These are phyloP conservation scores for Pachypsylla venusta DNA, from an alignment of 1,140 invertebrate genomes.

Conservation along the genomic window DNA sequence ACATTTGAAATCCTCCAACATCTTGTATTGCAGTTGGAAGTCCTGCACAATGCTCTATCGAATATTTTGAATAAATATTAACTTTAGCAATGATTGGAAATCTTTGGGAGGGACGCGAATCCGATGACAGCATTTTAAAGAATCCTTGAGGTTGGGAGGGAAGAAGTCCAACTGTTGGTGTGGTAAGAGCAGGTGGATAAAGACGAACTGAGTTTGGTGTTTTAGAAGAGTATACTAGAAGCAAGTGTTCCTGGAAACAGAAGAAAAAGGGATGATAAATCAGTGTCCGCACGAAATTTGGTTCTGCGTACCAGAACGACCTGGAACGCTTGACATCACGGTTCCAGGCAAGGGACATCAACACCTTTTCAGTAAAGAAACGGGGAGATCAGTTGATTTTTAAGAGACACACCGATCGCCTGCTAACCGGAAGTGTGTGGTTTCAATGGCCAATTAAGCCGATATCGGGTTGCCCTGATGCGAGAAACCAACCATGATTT, in stretches of 20 bases:
- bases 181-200: constrained; percentile 39
- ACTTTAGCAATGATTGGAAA: constrained; percentile 33
- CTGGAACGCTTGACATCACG: too few relatives aligned
- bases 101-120: constrained; percentile 34
- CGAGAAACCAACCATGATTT: too few relatives aligned
- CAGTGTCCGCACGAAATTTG: too few relatives aligned
- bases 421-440: too few relatives aligned
- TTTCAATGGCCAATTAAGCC: too few relatives aligned
- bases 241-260: constrained; percentile 41
- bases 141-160: neutral
- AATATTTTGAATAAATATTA: constrained; percentile 26
- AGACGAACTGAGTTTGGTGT: constrained; percentile 38
- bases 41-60: constrained; percentile 35
- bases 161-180: constrained; percentile 33
- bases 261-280: too few relatives aligned
- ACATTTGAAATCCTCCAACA: constrained; percentile 41
- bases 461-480: too few relatives aligned
- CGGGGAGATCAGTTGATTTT: too few relatives aligned
- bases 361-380: too few relatives aligned
- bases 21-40: constrained; percentile 37
- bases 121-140: constrained; percentile 15
- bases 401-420: too few relatives aligned
- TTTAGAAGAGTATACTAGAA: constrained; percentile 41
- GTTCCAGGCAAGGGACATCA: too few relatives aligned
- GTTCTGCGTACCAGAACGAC: too few relatives aligned